phyloP scores from a whole-genome alignment of 1,140 invertebrate species.

The Papilio aristodemus region DNA sequence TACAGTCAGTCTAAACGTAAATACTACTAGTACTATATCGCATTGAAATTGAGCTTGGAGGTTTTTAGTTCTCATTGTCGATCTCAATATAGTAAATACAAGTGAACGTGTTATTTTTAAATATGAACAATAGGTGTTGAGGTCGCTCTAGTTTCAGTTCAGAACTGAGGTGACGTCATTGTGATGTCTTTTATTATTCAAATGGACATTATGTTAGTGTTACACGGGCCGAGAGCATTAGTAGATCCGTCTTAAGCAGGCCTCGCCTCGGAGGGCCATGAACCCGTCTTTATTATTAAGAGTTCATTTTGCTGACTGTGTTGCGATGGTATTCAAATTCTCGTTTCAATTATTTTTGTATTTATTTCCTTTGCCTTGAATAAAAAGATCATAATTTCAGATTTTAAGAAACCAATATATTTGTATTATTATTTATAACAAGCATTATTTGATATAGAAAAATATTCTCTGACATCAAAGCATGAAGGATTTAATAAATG shows the following conservation, averaged over 20 bases:
- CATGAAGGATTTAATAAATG: too few species aligned
- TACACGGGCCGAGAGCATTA: slow-evolving; percentile 48
- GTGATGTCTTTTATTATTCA: slow-evolving; percentile 28
- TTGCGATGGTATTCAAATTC: slow-evolving; percentile 40
- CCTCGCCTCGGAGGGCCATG: slow-evolving; percentile 68
- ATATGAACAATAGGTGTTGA: not conserved
- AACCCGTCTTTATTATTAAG: slow-evolving; percentile 70
- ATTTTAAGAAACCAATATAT: too few species aligned
- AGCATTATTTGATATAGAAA: too few species aligned
- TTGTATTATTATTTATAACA: too few species aligned
- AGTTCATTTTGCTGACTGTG: slow-evolving; percentile 64
- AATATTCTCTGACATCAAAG: too few species aligned
- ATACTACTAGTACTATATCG: too few species aligned
- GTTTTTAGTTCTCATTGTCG: not conserved
- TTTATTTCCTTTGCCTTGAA: not conserved
- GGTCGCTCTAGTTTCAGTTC: slow-evolving; percentile 3
- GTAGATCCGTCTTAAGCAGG: slow-evolving; percentile 53
- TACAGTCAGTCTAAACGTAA: too few species aligned
- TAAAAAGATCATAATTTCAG: not conserved
- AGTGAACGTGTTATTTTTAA: not conserved
- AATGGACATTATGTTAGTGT: slow-evolving; percentile 31
- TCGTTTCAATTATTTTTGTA: not conserved
- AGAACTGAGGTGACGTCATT: not conserved
- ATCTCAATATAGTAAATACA: not conserved
- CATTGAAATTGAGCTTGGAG: not conserved